Evolutionary conservation across 2,113 vertebrate genomes (phyloP), one percentile per base, ranked within the genome.

Genomic region (Mungos mungo): DNA sequence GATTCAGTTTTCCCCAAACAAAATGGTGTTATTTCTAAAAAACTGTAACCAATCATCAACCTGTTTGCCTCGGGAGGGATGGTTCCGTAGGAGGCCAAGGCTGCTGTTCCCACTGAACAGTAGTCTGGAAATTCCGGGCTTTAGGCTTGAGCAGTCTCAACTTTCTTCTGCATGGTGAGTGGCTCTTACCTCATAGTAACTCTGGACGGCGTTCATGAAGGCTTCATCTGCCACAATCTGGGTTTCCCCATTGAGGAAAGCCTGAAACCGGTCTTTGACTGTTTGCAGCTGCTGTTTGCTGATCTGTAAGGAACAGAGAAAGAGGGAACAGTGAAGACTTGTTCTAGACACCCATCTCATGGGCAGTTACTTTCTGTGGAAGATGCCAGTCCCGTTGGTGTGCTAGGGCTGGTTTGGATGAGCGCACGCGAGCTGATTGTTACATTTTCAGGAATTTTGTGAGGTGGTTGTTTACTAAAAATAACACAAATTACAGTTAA

Each of bases 211-310:
- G 0, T 99, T 99, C 99, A 99, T 99, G 98, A 99, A 99, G 5
- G 99, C 99, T 98, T 99, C 99, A 4, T 99, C 99, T 5, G 99
- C 99, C 96, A 99, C 99, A 29, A 99, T 99, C 98, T 99, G 99
- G 1, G 99, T 99, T 54, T 99, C 99, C 98, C 99, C 99, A 0
- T 99, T 99, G 79, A 99, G 99, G 97, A 99, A 99, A 12, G 99
- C 99, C 98, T 99, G 99, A 98, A 99, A 99, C 66, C 99, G 99
- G 93, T 99, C 99, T 98, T 99, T 99, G 93, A 99, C 99, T 1
- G 99, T 99, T 98, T 99, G 99, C 50, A 99, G 98, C 76, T 99
- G 99, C 98, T 99, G 99, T 97, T 99, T 99, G 97, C 99, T 99
- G 99, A 99, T 99, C 99, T 99, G 98, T 96, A 98, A 98, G 98